phyloP scores from a whole-genome alignment of 2,797 vertebrate species.

The Emys orbicularis region DNA sequence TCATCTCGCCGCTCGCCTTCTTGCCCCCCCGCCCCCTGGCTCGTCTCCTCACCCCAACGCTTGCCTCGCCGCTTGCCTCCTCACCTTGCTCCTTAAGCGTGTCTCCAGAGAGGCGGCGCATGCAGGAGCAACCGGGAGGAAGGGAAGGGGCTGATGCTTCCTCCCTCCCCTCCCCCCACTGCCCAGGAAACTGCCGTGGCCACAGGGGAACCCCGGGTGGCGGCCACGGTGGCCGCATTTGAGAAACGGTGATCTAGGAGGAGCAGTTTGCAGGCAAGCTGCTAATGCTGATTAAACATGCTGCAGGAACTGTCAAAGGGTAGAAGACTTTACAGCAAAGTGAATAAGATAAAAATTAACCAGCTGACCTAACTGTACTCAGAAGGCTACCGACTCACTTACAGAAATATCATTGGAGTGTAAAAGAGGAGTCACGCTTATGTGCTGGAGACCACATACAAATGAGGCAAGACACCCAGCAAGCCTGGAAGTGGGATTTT shows the following conservation, averaged over 20 bases:
- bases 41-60: too few relatives aligned
- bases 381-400: background rate
- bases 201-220: too few relatives aligned
- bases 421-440: accelerated
- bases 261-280: accelerated
- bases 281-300: accelerated
- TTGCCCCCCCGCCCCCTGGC: too few relatives aligned
- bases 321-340: background rate
- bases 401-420: accelerated
- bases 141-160: too few relatives aligned
- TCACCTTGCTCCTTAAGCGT: too few relatives aligned
- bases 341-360: background rate
- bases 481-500: background rate
- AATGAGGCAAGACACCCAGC: background rate
- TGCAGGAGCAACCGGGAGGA: too few relatives aligned
- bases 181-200: too few relatives aligned
- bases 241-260: accelerated
- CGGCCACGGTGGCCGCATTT: too few relatives aligned
- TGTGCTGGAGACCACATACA: background rate
- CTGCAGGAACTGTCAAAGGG: background rate
- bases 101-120: too few relatives aligned
- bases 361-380: background rate
- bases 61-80: too few relatives aligned
- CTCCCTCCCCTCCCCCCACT: too few relatives aligned
- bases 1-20: too few relatives aligned